Base-by-base conservation (phyloP, 2,888 invertebrate genomes). In the Erebia epiphron region DNA sequence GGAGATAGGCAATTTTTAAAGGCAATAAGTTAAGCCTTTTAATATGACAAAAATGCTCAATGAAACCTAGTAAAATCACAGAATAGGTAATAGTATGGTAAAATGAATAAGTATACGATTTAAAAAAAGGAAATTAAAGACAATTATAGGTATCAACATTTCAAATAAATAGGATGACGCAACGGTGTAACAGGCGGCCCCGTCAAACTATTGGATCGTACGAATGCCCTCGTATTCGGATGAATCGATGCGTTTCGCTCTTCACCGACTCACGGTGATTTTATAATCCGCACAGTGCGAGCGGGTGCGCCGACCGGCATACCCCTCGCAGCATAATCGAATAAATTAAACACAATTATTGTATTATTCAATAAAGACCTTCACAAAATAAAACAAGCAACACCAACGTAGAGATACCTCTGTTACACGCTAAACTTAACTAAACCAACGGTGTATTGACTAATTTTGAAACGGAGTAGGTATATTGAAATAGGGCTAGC, bases 241-340 rank as follows among this genome's bases (percentile, higher is more conserved):
- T 86, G 86, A 90, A 89, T 88, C 88, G 89, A 89, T 87, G 89
- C 86, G 85, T 86, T 82, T 80, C 81, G 83, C 84, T 84, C 81
- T 82, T 83, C 85, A 83, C 83, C 79, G 76, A 79, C 80, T 79
- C 83, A 78, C 83, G 83, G 78, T 87, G 87, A 90, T 89, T 90
- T 90, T 88, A 86, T 90, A 90, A 91, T 89, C 87, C 84, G 72
- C 74, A n/a, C n/a, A 75, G 71, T 82, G 82, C 80, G 83, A 79
- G 69, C 76, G 88, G 89, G 83, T 84, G 83, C 88, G 69, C 63
- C 62, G 72, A 69, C 60, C 43, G 88, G 68, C 60, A 58, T 66
- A 67, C 70, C 60, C 69, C 71, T 68, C 70, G 62, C 74, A 58
- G 67, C 61, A 68, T 72, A 76, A 76, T 69, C 69, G 64, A 73